Evolutionary conservation across 2,113 vertebrate species (phyloP), one percentile per base, ranked within the genome.

Genomic region (rabbit (Oryctolagus cuniculus)): DNA sequence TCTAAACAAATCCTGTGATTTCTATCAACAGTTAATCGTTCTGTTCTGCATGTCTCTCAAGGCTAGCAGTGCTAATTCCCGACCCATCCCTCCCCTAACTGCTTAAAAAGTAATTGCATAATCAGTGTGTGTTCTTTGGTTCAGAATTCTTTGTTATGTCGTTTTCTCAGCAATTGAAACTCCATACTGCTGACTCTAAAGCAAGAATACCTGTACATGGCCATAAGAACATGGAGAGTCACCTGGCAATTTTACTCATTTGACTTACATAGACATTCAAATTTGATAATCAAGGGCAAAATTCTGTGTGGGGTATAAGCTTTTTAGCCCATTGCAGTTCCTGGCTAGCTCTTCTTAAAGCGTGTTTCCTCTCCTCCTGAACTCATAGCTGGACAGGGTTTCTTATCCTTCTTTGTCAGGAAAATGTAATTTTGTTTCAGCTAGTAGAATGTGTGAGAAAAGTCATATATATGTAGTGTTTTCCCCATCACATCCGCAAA

Each of bases 211-310:
- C 67, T 49, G 17, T n/a, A 44, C 8, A 22, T 31, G 75, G 58
- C 79, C 27, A n/a, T 31, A 72, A 78, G n/a, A 63, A n/a, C 4
- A 8, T 10, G 53, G 49, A 67, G 49, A 64, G 11, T 53, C 24
- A 80, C 13, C 36, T 61, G 67, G 49, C 36, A 31, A 19, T 89
- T 58, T 61, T 74, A 88, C 81, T n/a, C 63, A 25, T 51, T 72
- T 38, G 49, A 66, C 44, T 80, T 36, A 29, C 19, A 49, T 9
- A 55, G 24, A 58, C 25, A 88, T 12, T 73, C 21, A 29, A 73
- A 79, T 81, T 49, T 92, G 87, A 80, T 36, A 79, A 64, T 78
- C 27, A 58, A 94, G 29, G 34, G 69, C 58, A 75, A 70, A 88
- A 92, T 78, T 79, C 22, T 11, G 2, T 66, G 55, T 75, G 73